Evolutionary conservation across 1,140 invertebrate species (phyloP), one percentile per base, ranked within the genome.

Genomic region (Goniozus legneri): DNA sequence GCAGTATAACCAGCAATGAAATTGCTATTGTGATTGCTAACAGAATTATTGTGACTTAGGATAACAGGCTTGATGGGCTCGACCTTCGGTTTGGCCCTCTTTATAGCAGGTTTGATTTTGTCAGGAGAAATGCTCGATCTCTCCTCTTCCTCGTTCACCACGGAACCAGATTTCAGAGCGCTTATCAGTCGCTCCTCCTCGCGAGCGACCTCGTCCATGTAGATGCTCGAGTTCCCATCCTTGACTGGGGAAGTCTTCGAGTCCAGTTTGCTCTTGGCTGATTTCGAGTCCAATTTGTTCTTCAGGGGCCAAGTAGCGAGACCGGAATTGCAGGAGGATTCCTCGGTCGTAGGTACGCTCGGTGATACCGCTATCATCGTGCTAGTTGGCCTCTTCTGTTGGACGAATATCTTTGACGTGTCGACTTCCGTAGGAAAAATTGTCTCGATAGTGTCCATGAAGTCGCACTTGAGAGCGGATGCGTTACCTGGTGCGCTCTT

Each of bases 161-260:
- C 79, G 8, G 81, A 80, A 4, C 87, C 87, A 8, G 86, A 88
- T 56, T 89, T 86, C 22, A 91, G 65, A 0, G 88, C 88, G 52
- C 88, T 83, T 52, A 91, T 84, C 31, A 91, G 72, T 39, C 85
- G 73, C 64, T 91, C 88, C 64, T 91, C 89, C 64, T 90, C 88
- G 1, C 85, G 77, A 1, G 86, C 85, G 2, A 90, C 85, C 61
- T 86, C 83, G 49, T 84, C 78, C 3, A 77, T 46, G 22, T 75
- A 77, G 2, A 53, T 47, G 18, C 61, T 62, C 3, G 66, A 60
- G n/a, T 58, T 60, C 19, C 75, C 68, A 2, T 77, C 76, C 38
- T 73, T 77, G 0, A 73, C 64, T 1, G 27, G 41, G 34, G 8
- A 56, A 44, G 35, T 54, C 33, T 14, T 57, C 52, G 34, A 47